Base-by-base conservation (phyloP, 2,888 invertebrate species). In the Yponomeuta cagnagella region DNA sequence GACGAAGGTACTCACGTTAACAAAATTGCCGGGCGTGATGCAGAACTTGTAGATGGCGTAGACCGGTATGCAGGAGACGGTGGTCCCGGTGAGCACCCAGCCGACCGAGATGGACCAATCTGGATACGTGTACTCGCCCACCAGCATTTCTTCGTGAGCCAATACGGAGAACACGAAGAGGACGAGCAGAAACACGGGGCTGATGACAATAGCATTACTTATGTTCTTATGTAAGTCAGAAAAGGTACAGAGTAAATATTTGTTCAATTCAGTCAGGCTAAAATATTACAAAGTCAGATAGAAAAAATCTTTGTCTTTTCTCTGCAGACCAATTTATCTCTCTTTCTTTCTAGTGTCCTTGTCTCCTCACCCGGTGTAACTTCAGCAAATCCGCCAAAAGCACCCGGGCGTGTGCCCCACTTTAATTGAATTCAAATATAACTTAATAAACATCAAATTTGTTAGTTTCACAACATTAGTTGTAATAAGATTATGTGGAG, bases 361-460 rank as follows among this genome's bases (percentile, higher is more conserved):
- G 23, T 23, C 23, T 6, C 67, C 64, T 70, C 70, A 90, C 90
- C 91, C 92, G 77, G 97, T 96, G 80, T 95, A 97, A 69, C 95
- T 95, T 97, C 97, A 98, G 83, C 97, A 96, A 72, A 96, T 93
- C 66, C 95, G 92, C 96, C 97, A 97, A 88, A 96, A 96, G 75
- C 95, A 84, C 0, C 95, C 96, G 0, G 97, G 97, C 71, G 93
- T 92, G 78, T 95, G 93, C 0, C 97, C 97, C 74, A 23, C 23
- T 23, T 23, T 23, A 23, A 23, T 23, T 23, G 23, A 23, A 23
- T 23, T 23, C 23, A 23, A 23, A 23, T 23, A 23, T 23, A 23
- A 23, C 23, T 23, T 23, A 23, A 23, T 23, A 0, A 23, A 23
- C 23, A 23, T 23, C 23, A 23, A 23, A 23, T 23, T 23, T 23